Evolutionary conservation across 1,140 invertebrate species (phyloP).

Genomic region (Atta texana): DNA sequence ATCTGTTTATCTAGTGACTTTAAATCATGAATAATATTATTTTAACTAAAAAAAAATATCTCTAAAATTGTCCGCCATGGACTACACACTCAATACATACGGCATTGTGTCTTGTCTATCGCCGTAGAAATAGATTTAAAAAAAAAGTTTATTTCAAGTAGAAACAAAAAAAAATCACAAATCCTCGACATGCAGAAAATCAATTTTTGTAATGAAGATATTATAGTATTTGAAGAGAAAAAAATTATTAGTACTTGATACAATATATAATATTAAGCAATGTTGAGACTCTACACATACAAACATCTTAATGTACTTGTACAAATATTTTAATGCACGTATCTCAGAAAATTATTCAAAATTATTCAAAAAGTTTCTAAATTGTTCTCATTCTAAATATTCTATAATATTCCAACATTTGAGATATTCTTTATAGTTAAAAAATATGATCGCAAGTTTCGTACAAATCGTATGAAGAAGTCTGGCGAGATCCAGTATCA

Average conservation of each 20-base stretch:
- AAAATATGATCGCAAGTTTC: conserved; percentile 36
- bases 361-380: not conserved
- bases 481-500: conserved; percentile 46
- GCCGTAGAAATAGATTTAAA: not conserved
- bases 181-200: not conserved
- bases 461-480: conserved; percentile 65
- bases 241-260: not conserved
- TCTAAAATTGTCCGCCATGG: too few species aligned
- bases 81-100: too few species aligned
- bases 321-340: not conserved
- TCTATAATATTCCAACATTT: not conserved
- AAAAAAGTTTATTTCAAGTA: not conserved
- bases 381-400: conserved; percentile 5
- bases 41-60: too few species aligned
- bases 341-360: not conserved
- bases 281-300: not conserved
- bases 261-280: not conserved
- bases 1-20: too few species aligned
- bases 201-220: not conserved
- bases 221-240: too few species aligned
- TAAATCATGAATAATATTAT: too few species aligned
- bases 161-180: not conserved
- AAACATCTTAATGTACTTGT: not conserved
- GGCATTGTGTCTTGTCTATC: not conserved
- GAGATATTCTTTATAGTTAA: conserved; percentile 4